These are phyloP conservation scores for Magallana nippona DNA, from an alignment of 2,888 invertebrate species.

Conservation along the genomic window DNA sequence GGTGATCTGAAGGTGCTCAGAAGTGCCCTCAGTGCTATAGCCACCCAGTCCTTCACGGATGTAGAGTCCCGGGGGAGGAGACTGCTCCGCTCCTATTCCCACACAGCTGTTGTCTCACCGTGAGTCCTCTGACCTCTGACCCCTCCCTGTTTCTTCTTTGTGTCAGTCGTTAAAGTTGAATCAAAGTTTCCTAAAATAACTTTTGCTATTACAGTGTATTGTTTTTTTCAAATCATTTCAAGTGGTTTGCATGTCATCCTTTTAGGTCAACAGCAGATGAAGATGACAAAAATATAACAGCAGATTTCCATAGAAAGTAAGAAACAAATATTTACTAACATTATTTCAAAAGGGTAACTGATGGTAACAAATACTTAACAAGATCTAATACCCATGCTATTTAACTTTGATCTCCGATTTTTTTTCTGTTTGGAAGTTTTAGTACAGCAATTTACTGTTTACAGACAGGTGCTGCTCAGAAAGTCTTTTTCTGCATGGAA, in stretches of 20 bases:
- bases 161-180: not conserved
- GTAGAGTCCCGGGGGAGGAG: slow-evolving; percentile 67
- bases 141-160: no score
- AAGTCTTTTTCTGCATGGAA: slow-evolving; percentile 73
- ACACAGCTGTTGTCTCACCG: slow-evolving; percentile 63
- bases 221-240: not conserved
- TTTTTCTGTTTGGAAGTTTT: no score
- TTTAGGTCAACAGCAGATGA: slow-evolving; percentile 64
- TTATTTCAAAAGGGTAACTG: no score
- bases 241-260: not conserved
- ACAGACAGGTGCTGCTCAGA: slow-evolving; percentile 69
- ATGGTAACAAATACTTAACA: no score
- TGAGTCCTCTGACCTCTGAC: slow-evolving; percentile 40
- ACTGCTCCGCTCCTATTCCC: slow-evolving; percentile 73
- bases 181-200: no score
- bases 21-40: slow-evolving; percentile 75
- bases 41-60: slow-evolving; percentile 74
- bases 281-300: slow-evolving; percentile 69
- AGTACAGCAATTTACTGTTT: slow-evolving; percentile 38
- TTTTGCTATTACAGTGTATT: no score
- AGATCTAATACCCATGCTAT: no score
- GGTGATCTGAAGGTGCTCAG: slow-evolving; percentile 77
- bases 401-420: no score
- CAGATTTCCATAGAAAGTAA: slow-evolving; percentile 67
- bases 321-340: not conserved